Conservation (phyloP, 2,888 invertebrate species). For the Itoplectis maculator region DNA sequence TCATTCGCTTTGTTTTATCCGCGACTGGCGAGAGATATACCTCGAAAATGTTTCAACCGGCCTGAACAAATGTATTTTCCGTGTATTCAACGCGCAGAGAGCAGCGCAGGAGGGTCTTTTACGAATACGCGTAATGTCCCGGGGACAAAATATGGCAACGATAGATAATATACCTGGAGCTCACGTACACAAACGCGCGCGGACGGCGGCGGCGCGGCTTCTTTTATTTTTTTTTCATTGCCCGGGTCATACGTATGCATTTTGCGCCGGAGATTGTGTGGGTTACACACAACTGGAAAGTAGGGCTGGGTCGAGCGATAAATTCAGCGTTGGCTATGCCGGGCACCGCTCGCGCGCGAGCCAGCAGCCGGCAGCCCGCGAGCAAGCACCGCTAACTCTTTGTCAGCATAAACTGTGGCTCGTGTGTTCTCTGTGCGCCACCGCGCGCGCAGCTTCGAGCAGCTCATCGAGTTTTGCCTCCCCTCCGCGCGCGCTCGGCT, state of each 20-base stretch:
- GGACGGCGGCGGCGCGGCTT: too few relatives aligned
- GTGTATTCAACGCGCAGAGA: slow-evolving; percentile 38
- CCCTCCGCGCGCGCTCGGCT: too few relatives aligned
- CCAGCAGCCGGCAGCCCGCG: slow-evolving; percentile 30
- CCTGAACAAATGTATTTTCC: slow-evolving; percentile 4
- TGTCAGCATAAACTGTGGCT: slow-evolving; percentile 64
- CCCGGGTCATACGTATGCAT: slow-evolving; percentile 45
- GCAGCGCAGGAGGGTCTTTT: background rate
- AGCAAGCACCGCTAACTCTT: slow-evolving; percentile 62
- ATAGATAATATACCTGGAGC: slow-evolving; percentile 53
- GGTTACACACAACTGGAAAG: slow-evolving; percentile 57
- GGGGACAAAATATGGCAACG: slow-evolving; percentile 36
- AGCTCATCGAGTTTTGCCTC: slow-evolving; percentile 57
- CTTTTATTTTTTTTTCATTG: slow-evolving; percentile 34
- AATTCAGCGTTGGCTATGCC: slow-evolving; percentile 59
- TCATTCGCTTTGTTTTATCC: background rate
- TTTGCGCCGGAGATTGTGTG: slow-evolving; percentile 48
- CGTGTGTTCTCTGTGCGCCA: too few relatives aligned
- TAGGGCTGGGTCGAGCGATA: slow-evolving; percentile 63
- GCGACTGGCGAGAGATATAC: background rate
- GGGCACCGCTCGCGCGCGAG: too few relatives aligned
- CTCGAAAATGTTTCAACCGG: slow-evolving; percentile 28
- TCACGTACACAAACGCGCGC: background rate
- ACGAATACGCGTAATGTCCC: slow-evolving; percentile 30
- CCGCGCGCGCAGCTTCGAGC: slow-evolving; percentile 54